A percentile compares a stretch with the other conserved stretches of the same genome.
Conservation (phyloP, 1,140 invertebrate species). For the Drosophila novamexicana region DNA sequence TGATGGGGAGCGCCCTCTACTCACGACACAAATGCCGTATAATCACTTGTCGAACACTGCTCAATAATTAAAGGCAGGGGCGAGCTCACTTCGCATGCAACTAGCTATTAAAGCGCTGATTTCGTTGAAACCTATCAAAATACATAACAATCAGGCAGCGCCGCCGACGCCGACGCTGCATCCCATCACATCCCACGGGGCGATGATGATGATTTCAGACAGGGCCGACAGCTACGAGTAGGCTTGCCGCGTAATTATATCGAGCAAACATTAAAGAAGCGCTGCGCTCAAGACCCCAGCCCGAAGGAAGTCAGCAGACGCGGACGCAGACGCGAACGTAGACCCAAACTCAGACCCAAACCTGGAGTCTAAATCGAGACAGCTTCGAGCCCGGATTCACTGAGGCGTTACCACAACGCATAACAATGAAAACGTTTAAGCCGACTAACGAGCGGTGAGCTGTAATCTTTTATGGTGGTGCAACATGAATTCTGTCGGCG, state of each 20-base stretch:
- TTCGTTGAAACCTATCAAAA: constrained; percentile 81
- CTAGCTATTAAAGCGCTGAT: constrained; percentile 73
- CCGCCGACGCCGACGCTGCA: constrained; percentile 29
- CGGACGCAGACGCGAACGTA: not conserved
- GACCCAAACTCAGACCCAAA: not conserved
- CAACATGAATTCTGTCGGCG: constrained; percentile 25
- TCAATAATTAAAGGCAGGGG: constrained; percentile 70
- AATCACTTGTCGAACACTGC: constrained; percentile 79
- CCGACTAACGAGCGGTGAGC: constrained; percentile 73
- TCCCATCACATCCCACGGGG: constrained; percentile 25
- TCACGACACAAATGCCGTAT: constrained; percentile 78
- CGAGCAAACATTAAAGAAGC: constrained; percentile 77
- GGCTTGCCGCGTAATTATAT: constrained; percentile 69
- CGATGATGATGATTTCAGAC: constrained; percentile 74
- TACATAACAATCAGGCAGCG: constrained; percentile 72
- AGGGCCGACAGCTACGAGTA: constrained; percentile 40
- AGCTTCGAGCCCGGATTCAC: constrained; percentile 8
- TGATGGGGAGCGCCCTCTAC: constrained; percentile 41
- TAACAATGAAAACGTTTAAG: constrained; percentile 81
- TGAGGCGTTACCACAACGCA: constrained; percentile 72
- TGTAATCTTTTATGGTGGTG: constrained; percentile 62
- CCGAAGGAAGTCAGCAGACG: constrained; percentile 5
- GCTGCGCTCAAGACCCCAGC: constrained; percentile 34
- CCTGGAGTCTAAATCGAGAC: not conserved
- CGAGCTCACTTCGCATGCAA: constrained; percentile 61